A percentile compares a stretch with the other conserved stretches of the same genome.
Evolutionary conservation across 2,888 invertebrate genomes (phyloP).

Genomic region (Hirtodrosophila duncani): DNA sequence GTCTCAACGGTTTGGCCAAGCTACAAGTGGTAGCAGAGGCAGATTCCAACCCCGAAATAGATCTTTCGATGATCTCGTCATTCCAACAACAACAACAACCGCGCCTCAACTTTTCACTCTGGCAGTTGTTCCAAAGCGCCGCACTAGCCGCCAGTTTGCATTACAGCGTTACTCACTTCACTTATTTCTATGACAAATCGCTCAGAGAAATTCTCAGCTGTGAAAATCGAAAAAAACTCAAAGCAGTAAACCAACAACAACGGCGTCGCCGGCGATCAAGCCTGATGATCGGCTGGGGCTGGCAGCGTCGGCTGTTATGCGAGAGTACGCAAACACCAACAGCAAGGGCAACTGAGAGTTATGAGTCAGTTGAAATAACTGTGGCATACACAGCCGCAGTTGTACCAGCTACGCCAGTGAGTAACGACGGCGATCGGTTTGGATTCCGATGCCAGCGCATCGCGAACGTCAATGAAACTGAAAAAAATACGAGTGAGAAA

Average conservation of each 20-base stretch:
- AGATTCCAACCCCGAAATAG: background rate
- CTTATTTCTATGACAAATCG: constrained; percentile 45
- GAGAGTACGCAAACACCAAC: too few relatives aligned
- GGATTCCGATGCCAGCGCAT: constrained; percentile 34
- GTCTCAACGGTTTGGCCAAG: too few relatives aligned
- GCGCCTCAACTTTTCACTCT: constrained; percentile 27
- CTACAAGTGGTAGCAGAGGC: too few relatives aligned
- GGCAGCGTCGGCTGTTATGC: constrained; percentile 23
- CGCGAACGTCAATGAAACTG: constrained; percentile 22
- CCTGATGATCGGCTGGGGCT: constrained; percentile 35
- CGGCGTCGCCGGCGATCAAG: constrained; percentile 21
- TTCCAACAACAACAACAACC: background rate
- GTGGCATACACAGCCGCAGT: constrained; percentile 24
- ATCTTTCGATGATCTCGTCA: background rate
- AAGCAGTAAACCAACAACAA: constrained; percentile 35
- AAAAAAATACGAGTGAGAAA: background rate
- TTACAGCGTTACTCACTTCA: constrained; percentile 44
- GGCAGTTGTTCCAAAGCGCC: constrained; percentile 36
- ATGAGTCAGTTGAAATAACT: constrained; percentile 5
- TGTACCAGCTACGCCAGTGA: constrained; percentile 48
- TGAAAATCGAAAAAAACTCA: too few relatives aligned
- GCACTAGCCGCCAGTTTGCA: constrained; percentile 44
- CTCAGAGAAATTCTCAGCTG: constrained; percentile 32
- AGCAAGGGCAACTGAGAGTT: background rate
- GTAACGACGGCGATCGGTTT: constrained; percentile 62